Evolutionary conservation across 2,113 vertebrate genomes (phyloP).

Genomic region (Dendrocopos noguchii): DNA sequence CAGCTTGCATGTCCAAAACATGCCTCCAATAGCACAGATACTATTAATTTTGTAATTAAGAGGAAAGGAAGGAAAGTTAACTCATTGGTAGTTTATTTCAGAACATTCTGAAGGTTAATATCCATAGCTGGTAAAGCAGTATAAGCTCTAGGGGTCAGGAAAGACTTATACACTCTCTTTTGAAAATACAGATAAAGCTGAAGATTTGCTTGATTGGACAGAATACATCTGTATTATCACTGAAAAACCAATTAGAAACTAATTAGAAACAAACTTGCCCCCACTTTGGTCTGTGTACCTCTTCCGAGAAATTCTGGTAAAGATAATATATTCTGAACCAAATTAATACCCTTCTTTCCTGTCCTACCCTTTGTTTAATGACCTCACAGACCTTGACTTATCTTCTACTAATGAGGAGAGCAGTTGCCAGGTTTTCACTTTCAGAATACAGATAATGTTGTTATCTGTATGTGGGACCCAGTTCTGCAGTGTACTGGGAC

Average conservation of each 20-base stretch:
- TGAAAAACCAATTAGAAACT: background rate
- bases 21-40: background rate
- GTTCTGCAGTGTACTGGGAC: background rate
- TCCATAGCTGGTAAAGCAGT: background rate
- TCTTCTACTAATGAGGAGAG: background rate
- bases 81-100: background rate
- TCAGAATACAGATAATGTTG: background rate
- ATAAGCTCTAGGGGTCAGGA: background rate
- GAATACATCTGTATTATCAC: background rate
- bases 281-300: background rate
- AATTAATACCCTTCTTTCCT: background rate
- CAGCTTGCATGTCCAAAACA: background rate
- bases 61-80: background rate
- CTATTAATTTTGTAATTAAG: background rate
- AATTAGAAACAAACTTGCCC: background rate
- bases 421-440: conserved; percentile 5
- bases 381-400: background rate
- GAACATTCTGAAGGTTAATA: background rate
- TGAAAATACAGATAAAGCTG: background rate
- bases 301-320: background rate
- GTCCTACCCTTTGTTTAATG: background rate
- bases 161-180: background rate
- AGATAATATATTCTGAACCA: background rate
- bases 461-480: background rate
- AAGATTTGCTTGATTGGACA: background rate